Evolutionary conservation across 1,140 invertebrate species (phyloP).

Genomic region (Orchestia grillus): DNA sequence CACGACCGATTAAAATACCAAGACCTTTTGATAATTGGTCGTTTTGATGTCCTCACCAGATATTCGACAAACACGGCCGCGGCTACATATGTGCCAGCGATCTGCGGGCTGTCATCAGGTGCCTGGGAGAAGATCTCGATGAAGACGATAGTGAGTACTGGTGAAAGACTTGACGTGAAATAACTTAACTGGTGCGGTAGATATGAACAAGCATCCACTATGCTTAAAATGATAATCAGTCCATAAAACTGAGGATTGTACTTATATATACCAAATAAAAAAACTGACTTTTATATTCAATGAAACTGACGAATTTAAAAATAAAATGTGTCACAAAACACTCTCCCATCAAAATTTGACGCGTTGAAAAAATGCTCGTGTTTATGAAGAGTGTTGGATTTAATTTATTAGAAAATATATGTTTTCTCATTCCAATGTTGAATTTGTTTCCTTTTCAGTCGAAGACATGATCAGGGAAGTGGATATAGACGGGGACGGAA

Average conservation of each 20-base stretch:
- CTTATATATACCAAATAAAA: too few species aligned
- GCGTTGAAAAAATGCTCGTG: too few species aligned
- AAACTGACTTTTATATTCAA: too few species aligned
- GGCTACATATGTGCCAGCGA: conserved; percentile 97
- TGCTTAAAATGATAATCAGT: background rate
- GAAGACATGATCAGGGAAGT: conserved; percentile 95
- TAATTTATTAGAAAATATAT: too few species aligned
- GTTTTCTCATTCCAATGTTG: background rate
- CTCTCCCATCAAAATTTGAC: too few species aligned
- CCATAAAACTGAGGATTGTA: too few species aligned
- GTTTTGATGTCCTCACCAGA: conserved; percentile 33
- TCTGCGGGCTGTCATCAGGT: conserved; percentile 97
- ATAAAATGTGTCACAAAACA: too few species aligned
- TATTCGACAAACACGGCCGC: conserved; percentile 80
- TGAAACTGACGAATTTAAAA: too few species aligned
- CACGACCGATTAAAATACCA: too few species aligned
- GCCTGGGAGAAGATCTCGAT: conserved; percentile 98
- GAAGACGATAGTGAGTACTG: conserved; percentile 87
- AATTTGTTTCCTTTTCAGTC: conserved; percentile 76
- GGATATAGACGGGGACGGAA: conserved; percentile 88
- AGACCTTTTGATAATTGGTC: background rate
- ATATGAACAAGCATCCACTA: background rate
- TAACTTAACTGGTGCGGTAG: background rate
- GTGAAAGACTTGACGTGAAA: background rate
- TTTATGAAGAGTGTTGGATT: too few species aligned